These are phyloP conservation scores for Pseudocheirus occidentalis DNA, from an alignment of 2,797 vertebrate genomes.

Conservation along the genomic window DNA sequence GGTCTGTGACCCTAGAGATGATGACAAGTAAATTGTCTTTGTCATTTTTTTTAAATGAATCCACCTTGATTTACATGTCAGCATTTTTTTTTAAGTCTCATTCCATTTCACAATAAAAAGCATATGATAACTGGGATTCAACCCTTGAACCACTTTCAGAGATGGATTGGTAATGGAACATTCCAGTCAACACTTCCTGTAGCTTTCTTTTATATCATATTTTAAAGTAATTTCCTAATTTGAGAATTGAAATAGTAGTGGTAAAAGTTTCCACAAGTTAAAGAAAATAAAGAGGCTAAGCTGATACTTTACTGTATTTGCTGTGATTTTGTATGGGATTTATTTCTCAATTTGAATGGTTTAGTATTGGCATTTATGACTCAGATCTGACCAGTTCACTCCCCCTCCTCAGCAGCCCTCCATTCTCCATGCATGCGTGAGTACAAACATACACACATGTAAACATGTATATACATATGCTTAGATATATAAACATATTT, in stretches of 20 bases:
- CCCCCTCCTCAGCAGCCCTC: background rate
- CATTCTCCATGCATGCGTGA: background rate
- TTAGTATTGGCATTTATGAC: slow-evolving; percentile 12
- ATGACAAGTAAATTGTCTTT: slow-evolving; percentile 80
- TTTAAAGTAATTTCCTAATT: slow-evolving; percentile 71
- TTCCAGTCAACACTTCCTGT: slow-evolving; percentile 48
- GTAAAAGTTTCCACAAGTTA: slow-evolving; percentile 73
- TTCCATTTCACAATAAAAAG: slow-evolving; percentile 78
- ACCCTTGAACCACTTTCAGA: slow-evolving; percentile 64
- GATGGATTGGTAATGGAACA: slow-evolving; percentile 20
- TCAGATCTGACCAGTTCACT: background rate
- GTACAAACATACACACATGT: too few species aligned
- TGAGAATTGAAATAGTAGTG: slow-evolving; percentile 82
- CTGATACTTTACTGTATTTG: background rate
- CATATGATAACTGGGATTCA: slow-evolving; percentile 72
- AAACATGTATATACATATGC: fast-evolving
- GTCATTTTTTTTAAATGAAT: slow-evolving; percentile 69
- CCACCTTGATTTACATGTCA: slow-evolving; percentile 69
- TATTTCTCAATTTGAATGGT: background rate
- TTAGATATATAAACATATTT: too few species aligned
- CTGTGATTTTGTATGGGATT: background rate
- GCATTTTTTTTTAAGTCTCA: slow-evolving; percentile 69
- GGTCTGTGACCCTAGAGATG: slow-evolving; percentile 88
- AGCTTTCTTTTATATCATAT: slow-evolving; percentile 39
- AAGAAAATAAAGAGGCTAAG: background rate